Evolutionary conservation across 30 jellyfish, hydroid and myxozoan genomes (phyloP), one percentile per base, ranked within the genome.

Genomic region (Haliclystus octoradiatus): DNA sequence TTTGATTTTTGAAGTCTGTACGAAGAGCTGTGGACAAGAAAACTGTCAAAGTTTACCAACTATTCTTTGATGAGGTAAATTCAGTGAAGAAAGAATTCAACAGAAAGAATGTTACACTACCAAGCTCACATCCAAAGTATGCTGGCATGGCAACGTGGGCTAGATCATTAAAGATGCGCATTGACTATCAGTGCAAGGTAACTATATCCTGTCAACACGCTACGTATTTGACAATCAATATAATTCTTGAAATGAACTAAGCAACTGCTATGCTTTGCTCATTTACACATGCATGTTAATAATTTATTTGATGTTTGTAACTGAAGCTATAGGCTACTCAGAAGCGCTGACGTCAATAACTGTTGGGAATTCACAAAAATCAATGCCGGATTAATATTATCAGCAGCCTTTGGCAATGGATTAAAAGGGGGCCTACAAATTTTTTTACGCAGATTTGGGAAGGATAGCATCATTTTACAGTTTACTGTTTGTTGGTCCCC

Each of bases 141-240:
- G 98, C 98, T 35, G 98, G 98, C 1, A 74, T 89, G n/a, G 95
- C 98, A 0, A 66, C 93, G 9, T 89, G 98, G 98, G 98, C 98
- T 12, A 88, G 94, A 33, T 69, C 92, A 60, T 66, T 89, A 79
- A 89, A 82, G 49, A 82, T 72, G 62, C 57, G 98, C 29, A 89
- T 89, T 15, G 95, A 82, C 71, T 60, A 72, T 40, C 57, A 9
- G 9, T 40, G 19, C 57, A 40, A 19, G 9, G 57, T 40, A 40
- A n/a, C n/a, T n/a, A n/a, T n/a, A n/a, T n/a, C n/a, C n/a, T 40
- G 57, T 9, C 57, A 40, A 5, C 19, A 40, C 57, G 9, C 14
- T 40, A 40, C 57, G 57, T 40, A 5, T 40, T 5, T 5, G 9
- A 5, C 19, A 19, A 40, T 40, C 57, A 40, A 5, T 40, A 40